These are phyloP conservation scores for Tinea semifulvella DNA, from an alignment of 2,888 invertebrate genomes.

Conservation along the genomic window DNA sequence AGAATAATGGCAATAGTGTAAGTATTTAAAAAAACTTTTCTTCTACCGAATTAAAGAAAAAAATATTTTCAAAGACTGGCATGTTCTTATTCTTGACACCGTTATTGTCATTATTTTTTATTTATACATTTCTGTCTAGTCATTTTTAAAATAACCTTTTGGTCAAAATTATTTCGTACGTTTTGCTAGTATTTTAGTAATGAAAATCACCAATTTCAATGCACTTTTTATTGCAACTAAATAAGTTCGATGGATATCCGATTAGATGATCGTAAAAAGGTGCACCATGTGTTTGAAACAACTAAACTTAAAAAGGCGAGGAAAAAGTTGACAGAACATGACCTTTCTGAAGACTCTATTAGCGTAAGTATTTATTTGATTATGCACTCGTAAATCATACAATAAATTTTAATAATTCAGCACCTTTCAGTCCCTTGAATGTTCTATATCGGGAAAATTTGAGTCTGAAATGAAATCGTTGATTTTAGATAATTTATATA, in stretches of 20 bases:
- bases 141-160: not conserved
- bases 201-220: conserved; percentile 4
- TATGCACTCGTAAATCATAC: too few species aligned
- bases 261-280: conserved; percentile 51
- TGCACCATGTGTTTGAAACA: conserved; percentile 51
- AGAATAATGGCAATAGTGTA: not conserved
- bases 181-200: not conserved
- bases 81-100: too few species aligned
- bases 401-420: too few species aligned
- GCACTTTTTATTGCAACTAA: not conserved
- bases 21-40: not conserved
- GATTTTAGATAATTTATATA: too few species aligned
- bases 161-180: conserved; percentile 1
- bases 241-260: conserved; percentile 47
- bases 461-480: too few species aligned
- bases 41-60: not conserved
- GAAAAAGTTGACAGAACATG: conserved; percentile 39
- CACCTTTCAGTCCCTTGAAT: too few species aligned
- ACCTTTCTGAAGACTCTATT: conserved; percentile 42
- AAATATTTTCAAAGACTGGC: too few species aligned
- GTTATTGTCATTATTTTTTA: conserved; percentile 5
- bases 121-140: conserved; percentile 1
- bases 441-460: too few species aligned
- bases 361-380: conserved; percentile 39
- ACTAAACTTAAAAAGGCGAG: conserved; percentile 38